A percentile compares a stretch with the other conserved stretches of the same genome.
Evolutionary conservation across 2,888 invertebrate genomes (phyloP).

Genomic region (Coelogynopora nodosa): DNA sequence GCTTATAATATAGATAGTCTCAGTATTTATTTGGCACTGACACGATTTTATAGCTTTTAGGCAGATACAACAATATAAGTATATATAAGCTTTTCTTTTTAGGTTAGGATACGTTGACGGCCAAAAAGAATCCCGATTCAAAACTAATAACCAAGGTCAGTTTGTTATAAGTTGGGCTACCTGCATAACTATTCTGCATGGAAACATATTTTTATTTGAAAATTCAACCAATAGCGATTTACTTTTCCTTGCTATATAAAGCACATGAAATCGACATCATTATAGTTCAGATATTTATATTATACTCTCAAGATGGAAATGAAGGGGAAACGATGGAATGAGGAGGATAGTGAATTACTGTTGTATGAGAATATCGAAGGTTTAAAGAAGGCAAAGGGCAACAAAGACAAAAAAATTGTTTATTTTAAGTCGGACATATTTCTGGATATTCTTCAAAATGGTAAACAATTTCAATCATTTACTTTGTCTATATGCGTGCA

Average conservation of each 20-base stretch:
- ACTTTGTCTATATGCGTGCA: background rate
- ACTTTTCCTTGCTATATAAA: no score
- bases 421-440: background rate
- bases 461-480: background rate
- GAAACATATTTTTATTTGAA: no score
- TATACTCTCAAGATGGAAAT: background rate
- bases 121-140: no score
- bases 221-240: no score
- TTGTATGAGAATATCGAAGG: background rate
- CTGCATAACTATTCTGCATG: no score
- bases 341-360: background rate
- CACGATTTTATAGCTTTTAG: no score
- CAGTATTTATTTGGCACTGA: background rate
- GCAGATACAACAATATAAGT: no score
- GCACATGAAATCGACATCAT: background rate
- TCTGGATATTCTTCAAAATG: background rate
- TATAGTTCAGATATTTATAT: no score
- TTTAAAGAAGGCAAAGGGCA: background rate
- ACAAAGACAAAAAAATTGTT: background rate
- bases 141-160: no score
- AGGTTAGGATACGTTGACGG: no score
- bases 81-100: no score
- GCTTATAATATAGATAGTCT: background rate
- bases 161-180: no score
- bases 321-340: background rate